Conservation (phyloP, 2,113 vertebrate genomes). For the Dryoscopus gambensis region DNA sequence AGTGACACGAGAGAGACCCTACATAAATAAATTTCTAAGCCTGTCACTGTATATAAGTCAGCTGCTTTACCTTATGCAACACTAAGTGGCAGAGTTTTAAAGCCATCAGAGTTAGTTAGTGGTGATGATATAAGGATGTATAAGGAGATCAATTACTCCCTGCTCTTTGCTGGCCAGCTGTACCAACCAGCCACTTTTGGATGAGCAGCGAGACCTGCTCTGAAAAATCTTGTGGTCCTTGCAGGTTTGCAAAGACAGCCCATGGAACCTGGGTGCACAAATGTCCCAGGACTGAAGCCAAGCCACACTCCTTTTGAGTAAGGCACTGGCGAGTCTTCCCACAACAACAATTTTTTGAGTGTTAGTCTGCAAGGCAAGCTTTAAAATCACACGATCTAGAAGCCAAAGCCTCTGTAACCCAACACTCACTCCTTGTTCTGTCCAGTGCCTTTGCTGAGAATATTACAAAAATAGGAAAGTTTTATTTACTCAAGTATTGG, state of each 20-base stretch:
- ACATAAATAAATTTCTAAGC: neutral
- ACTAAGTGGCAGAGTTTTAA: neutral
- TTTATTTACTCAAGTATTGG: neutral
- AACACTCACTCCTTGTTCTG: neutral
- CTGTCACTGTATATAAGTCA: neutral
- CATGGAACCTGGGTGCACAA: neutral
- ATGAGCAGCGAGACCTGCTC: neutral
- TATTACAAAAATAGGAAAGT: neutral
- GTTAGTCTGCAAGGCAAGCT: neutral
- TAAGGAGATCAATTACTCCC: neutral
- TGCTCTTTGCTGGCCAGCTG: neutral
- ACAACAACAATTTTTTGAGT: neutral
- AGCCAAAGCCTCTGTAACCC: neutral
- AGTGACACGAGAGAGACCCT: neutral
- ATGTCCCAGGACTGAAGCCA: neutral
- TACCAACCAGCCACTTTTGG: fast-evolving
- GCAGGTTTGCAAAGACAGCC: neutral
- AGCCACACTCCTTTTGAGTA: neutral
- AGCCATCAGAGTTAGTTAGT: neutral
- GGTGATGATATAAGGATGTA: neutral
- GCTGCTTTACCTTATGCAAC: neutral
- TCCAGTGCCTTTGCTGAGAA: neutral
- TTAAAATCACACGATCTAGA: neutral
- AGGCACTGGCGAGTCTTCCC: neutral
- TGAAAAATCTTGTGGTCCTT: neutral